Evolutionary conservation across 2,797 vertebrate genomes (phyloP).

Genomic region (Carcharodon carcharias): DNA sequence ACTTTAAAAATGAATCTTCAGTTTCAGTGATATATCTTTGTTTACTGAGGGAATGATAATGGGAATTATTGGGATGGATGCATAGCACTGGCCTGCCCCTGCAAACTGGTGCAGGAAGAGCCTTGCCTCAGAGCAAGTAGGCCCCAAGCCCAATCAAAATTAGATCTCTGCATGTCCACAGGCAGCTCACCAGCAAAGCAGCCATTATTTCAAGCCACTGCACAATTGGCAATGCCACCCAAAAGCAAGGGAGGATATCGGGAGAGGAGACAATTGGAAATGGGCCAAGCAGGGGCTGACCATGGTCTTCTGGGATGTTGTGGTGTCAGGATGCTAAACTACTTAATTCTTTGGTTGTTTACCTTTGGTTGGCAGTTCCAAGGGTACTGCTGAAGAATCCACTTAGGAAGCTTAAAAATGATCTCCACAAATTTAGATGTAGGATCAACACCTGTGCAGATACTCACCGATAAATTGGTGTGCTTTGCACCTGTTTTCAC

Average conservation of each 20-base stretch:
- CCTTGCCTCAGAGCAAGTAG: background rate
- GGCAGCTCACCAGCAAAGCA: background rate
- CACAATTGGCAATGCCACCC: too few species aligned
- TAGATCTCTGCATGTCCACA: background rate
- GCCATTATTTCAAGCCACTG: background rate
- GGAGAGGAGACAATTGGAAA: background rate
- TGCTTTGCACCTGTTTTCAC: background rate
- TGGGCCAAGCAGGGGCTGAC: background rate
- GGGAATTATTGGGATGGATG: background rate
- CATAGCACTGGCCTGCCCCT: background rate
- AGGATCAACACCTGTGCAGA: background rate
- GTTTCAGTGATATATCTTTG: background rate
- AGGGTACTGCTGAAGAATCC: too few species aligned
- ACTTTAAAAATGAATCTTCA: background rate
- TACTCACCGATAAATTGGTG: background rate
- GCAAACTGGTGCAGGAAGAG: background rate
- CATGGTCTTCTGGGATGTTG: background rate
- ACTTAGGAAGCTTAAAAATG: background rate
- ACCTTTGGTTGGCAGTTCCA: background rate
- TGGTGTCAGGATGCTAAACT: background rate
- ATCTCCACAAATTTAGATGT: background rate
- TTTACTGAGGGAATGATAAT: background rate
- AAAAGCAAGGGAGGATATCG: too few species aligned
- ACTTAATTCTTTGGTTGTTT: background rate
- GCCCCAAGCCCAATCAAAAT: background rate